Conservation (phyloP, 2,888 invertebrate genomes). For the Tetranychus truncatus region DNA sequence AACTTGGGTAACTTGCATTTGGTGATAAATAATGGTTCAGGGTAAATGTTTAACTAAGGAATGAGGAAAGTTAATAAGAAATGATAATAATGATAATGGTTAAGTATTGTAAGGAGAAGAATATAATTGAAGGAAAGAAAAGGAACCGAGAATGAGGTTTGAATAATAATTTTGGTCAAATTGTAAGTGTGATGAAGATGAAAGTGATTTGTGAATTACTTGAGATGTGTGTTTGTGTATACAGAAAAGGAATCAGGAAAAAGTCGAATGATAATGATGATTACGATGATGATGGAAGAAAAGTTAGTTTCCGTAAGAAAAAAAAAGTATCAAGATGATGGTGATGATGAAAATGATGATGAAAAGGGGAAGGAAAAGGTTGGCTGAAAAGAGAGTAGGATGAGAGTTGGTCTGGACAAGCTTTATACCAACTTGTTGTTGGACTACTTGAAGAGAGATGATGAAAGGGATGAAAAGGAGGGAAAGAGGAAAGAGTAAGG, state of each 20-base stretch:
- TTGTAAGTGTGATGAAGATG: background rate
- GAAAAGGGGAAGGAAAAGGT: background rate
- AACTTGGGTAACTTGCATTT: too few relatives aligned
- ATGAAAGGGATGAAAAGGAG: background rate
- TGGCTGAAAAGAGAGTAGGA: background rate
- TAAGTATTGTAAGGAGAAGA: background rate
- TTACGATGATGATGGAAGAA: background rate
- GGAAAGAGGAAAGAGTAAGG: conserved; percentile 3
- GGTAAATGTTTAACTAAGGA: too few relatives aligned
- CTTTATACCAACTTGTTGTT: conserved; percentile 1
- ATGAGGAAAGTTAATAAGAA: too few relatives aligned
- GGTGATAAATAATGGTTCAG: too few relatives aligned
- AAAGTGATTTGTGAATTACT: background rate
- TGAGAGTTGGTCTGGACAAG: background rate
- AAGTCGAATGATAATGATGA: background rate
- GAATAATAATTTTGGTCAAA: background rate
- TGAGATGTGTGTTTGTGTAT: background rate
- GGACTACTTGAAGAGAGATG: background rate
- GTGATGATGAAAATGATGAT: background rate
- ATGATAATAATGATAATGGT: background rate
- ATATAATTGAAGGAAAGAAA: background rate
- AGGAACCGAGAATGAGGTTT: background rate
- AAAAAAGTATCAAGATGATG: background rate
- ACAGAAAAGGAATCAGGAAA: background rate
- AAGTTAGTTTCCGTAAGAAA: background rate